phyloP scores from a whole-genome alignment of 2,797 vertebrate genomes.

The Amblyraja radiata region DNA sequence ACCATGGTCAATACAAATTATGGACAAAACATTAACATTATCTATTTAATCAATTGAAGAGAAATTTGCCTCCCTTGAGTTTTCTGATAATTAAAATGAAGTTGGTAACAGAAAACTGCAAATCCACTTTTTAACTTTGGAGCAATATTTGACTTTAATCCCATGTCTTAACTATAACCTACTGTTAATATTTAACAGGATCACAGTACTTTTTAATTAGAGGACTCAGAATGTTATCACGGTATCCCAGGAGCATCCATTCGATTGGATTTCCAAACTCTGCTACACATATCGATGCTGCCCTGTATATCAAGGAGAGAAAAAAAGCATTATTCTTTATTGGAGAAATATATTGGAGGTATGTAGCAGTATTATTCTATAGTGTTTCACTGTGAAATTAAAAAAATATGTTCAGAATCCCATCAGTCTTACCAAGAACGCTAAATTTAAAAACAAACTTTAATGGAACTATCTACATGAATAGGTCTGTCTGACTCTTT shows the following conservation, averaged over 20 bases:
- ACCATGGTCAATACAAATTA: not conserved
- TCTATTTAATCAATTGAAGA: not conserved
- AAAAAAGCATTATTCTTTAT: conserved; percentile 15
- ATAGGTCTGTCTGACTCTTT: not conserved
- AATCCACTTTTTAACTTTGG: not conserved
- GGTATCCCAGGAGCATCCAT: not conserved
- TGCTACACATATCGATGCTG: conserved; percentile 19
- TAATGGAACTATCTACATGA: not conserved
- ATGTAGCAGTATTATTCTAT: not conserved
- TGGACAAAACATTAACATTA: not conserved
- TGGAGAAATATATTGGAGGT: conserved; percentile 33
- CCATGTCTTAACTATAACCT: not conserved
- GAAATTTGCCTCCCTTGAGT: not conserved
- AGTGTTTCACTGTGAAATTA: not conserved
- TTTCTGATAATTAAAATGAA: not conserved
- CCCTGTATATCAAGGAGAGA: not conserved
- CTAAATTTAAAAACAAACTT: not conserved
- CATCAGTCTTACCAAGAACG: not conserved
- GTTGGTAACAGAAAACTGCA: not conserved
- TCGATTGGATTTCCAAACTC: not conserved
- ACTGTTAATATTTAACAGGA: not conserved
- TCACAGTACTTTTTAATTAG: not conserved
- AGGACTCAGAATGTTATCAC: not conserved
- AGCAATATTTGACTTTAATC: not conserved
- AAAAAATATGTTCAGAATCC: not conserved